Percentiles rank a stretch among this genome's conserved stretches.
phyloP scores from a whole-genome alignment of 2,113 vertebrate species.

The Cyprinodon variegatus region DNA sequence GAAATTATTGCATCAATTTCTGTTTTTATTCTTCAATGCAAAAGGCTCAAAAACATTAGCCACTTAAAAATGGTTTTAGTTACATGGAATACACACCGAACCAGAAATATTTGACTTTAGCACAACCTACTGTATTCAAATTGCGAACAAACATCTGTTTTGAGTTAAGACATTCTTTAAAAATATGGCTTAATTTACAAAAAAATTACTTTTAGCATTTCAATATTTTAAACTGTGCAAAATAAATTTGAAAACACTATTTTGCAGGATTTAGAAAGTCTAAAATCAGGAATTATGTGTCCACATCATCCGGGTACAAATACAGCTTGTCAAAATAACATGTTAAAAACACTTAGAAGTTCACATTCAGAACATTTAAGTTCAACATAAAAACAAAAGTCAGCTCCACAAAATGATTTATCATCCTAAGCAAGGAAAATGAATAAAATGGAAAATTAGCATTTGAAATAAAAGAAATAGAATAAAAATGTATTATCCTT shows the following conservation, averaged over 20 bases:
- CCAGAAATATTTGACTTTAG: neutral
- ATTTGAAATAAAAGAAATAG: slow-evolving; percentile 83
- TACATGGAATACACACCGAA: slow-evolving; percentile 11
- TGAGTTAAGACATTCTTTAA: neutral
- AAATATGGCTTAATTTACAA: neutral
- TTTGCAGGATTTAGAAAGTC: slow-evolving; percentile 4
- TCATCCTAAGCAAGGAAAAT: slow-evolving; percentile 37
- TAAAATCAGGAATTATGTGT: slow-evolving; percentile 16
- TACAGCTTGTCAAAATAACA: slow-evolving; percentile 28
- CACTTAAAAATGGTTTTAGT: neutral
- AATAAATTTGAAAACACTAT: neutral
- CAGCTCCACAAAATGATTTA: slow-evolving; percentile 41
- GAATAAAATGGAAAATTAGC: slow-evolving; percentile 54
- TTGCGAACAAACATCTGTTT: too few relatives aligned
- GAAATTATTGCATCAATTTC: slow-evolving; percentile 15
- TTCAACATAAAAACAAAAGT: slow-evolving; percentile 11
- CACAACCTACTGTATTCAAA: too few relatives aligned
- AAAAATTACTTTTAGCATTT: neutral
- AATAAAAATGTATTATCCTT: slow-evolving; percentile 77
- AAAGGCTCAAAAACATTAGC: neutral
- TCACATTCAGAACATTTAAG: slow-evolving; percentile 29
- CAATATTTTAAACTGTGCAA: neutral
- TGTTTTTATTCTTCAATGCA: neutral
- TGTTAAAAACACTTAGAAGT: slow-evolving; percentile 57
- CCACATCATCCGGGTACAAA: slow-evolving; percentile 32